Evolutionary conservation across 1,140 invertebrate genomes (phyloP), one percentile per base, ranked within the genome.

Genomic region (Aphaenogaster floridana): DNA sequence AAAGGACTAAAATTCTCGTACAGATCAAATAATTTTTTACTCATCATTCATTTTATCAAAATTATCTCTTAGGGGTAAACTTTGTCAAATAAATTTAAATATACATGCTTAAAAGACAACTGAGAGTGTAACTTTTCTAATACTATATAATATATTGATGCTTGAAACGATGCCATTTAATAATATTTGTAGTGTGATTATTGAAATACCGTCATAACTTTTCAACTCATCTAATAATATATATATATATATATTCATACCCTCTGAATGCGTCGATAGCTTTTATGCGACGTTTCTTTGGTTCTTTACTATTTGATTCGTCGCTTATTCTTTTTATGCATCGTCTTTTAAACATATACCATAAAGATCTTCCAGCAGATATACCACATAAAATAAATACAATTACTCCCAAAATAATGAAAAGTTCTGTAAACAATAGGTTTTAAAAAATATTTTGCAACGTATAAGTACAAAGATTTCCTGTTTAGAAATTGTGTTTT

Each of bases 241-340:
- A n/a, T n/a, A n/a, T n/a, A n/a, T n/a, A n/a, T n/a, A n/a, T n/a
- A n/a, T 86, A 50, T 36, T 92, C 92, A 94, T 96, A 97, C 97
- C 97, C 97, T 95, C 98, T 96, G 91, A 98, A 98, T 7, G 97
- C 97, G 91, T 98, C 98, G 57, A 98, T 95, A 17, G 98, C 98
- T 85, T 96, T 96, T 54, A 98, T 92, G 64, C 97, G 94, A 91
- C 96, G 96, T 83, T 96, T 96, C 77, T 94, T 93, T 3, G 94
- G 90, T 61, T 89, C 94, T 90, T 94, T 95, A 92, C 92, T 84
- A 52, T 66, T 77, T 11, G 71, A 9, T 17, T 76, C 81, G 7
- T 84, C 69, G 36, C n/a, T 8, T 36, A 36, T 50, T 15, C 59
- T 76, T 81, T 84, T 91, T 45, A 69, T 7, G 36, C 86, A 93